Percentiles rank a stretch among this genome's conserved stretches.
Evolutionary conservation across 2,888 invertebrate species (phyloP).

Genomic region (Drosophila peninsularis): DNA sequence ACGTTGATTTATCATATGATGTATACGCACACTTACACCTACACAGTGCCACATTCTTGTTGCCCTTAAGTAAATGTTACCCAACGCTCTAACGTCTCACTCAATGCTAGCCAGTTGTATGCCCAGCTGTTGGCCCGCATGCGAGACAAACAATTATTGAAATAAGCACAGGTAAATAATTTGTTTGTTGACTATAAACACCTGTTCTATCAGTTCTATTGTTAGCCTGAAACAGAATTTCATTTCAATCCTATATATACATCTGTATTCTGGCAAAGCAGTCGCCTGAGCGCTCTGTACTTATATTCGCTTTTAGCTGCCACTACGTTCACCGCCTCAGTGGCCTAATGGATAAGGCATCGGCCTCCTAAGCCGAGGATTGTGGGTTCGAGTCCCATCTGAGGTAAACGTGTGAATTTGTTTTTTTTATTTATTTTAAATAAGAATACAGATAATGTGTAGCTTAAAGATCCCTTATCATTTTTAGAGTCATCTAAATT

Average conservation of each 20-base stretch:
- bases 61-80: conserved; percentile 41
- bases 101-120: conserved; percentile 34
- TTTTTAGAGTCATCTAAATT: too few relatives aligned
- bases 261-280: not conserved
- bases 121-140: conserved; percentile 54
- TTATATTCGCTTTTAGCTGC: conserved; percentile 24
- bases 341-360: conserved; percentile 73
- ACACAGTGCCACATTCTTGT: conserved; percentile 39
- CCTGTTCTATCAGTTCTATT: conserved; percentile 32
- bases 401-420: conserved; percentile 36
- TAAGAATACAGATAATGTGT: not conserved
- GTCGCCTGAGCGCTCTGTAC: not conserved
- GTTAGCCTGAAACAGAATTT: conserved; percentile 27
- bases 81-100: conserved; percentile 15
- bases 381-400: conserved; percentile 72
- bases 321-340: conserved; percentile 45
- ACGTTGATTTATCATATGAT: conserved; percentile 70
- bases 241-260: conserved; percentile 21
- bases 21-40: conserved; percentile 33
- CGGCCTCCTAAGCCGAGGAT: conserved; percentile 73
- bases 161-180: conserved; percentile 33
- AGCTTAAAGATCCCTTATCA: not conserved
- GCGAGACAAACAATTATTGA: conserved; percentile 39
- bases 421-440: not conserved
- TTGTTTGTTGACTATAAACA: conserved; percentile 28